phyloP scores from a whole-genome alignment of 2,797 vertebrate species.

The Onychomys torridus region DNA sequence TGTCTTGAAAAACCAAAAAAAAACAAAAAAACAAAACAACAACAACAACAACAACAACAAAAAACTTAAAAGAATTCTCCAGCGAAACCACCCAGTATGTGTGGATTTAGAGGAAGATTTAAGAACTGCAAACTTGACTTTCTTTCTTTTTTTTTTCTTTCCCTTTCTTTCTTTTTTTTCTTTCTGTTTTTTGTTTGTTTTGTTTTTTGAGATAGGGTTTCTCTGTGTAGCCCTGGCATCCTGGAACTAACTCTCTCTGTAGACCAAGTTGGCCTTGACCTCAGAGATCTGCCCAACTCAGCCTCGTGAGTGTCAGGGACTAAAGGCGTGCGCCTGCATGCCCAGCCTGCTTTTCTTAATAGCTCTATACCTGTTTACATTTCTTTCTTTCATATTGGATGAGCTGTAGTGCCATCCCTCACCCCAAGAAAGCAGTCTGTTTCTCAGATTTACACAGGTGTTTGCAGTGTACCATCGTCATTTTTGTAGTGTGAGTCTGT shows the following conservation, averaged over 20 bases:
- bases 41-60: no score
- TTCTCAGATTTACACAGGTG: neutral
- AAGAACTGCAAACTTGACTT: neutral
- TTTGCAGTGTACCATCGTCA: neutral
- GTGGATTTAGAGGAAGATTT: neutral
- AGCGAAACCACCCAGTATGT: neutral
- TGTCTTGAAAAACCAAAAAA: no score
- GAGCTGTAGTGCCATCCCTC: neutral
- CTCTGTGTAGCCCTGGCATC: neutral
- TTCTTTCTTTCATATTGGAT: neutral
- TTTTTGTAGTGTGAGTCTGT: neutral
- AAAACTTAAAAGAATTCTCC: neutral
- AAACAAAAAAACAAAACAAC: no score
- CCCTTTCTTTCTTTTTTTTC: no score
- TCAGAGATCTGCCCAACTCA: neutral
- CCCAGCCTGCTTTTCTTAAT: conserved; percentile 2
- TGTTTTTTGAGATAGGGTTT: neutral
- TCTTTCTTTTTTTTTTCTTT: neutral
- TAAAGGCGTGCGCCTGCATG: neutral
- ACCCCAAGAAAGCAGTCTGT: neutral
- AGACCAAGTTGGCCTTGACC: neutral
- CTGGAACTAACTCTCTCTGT: neutral
- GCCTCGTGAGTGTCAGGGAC: neutral
- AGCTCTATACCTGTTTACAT: neutral
- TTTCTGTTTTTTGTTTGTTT: no score